These are phyloP conservation scores for Yponomeuta plumbellus DNA, from an alignment of 2,888 invertebrate genomes.

Conservation along the genomic window DNA sequence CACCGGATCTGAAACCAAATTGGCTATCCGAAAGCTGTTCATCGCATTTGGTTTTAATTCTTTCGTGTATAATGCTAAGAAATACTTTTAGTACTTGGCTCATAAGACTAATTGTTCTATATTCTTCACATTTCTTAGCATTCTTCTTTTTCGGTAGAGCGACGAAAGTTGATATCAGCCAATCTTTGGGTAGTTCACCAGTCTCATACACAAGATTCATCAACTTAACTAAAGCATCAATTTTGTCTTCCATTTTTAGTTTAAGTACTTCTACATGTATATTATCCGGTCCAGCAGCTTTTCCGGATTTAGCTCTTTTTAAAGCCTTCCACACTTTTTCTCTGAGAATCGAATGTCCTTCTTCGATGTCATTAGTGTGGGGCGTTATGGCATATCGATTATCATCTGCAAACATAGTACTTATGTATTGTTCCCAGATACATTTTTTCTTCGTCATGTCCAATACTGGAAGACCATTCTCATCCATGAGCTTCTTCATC, in stretches of 20 bases:
- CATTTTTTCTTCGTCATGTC: slow-evolving; percentile 9
- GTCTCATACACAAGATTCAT: too few species aligned
- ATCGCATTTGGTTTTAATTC: too few species aligned
- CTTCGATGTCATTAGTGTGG: background rate
- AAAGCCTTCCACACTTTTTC: slow-evolving; percentile 19
- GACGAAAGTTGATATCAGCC: too few species aligned
- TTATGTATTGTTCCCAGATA: slow-evolving; percentile 18
- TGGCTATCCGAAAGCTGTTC: too few species aligned
- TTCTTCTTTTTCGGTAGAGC: too few species aligned
- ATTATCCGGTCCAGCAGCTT: slow-evolving; percentile 17
- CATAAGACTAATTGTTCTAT: too few species aligned
- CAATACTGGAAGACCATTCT: background rate
- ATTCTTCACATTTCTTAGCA: too few species aligned
- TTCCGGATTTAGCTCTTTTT: slow-evolving; percentile 20
- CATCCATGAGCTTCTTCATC: slow-evolving; percentile 9
- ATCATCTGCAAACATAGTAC: slow-evolving; percentile 11
- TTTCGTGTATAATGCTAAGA: too few species aligned
- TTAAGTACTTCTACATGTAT: slow-evolving; percentile 20
- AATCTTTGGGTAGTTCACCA: too few species aligned
- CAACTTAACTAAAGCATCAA: too few species aligned
- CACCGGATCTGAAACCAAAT: too few species aligned
- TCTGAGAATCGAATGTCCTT: background rate
- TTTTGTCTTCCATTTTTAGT: slow-evolving; percentile 1
- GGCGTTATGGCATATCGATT: background rate
- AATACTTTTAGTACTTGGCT: too few species aligned